Conservation (phyloP, 2,113 vertebrate genomes). For the Ptyas mucosa region DNA sequence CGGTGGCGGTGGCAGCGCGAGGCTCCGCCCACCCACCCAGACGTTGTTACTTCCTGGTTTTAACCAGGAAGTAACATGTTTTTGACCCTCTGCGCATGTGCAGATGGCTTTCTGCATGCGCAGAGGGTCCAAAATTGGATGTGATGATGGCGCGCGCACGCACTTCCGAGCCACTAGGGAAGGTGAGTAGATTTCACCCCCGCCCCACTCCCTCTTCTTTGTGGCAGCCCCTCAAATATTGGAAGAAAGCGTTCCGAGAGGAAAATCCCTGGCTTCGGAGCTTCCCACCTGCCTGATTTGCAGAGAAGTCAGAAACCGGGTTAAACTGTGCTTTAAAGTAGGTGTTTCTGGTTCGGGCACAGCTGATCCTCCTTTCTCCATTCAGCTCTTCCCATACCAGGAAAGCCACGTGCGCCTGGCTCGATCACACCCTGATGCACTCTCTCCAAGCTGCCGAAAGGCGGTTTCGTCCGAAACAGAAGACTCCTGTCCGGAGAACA, state of each 20-base stretch:
- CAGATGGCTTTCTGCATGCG: too few species aligned
- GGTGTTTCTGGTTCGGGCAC: neutral
- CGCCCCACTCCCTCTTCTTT: too few species aligned
- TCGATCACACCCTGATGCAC: neutral
- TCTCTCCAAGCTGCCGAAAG: neutral
- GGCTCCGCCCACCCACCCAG: too few species aligned
- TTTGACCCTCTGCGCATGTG: too few species aligned
- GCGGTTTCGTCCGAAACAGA: neutral
- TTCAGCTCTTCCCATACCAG: neutral
- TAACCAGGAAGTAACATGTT: too few species aligned
- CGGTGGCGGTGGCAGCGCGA: too few species aligned
- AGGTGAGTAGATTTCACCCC: too few species aligned
- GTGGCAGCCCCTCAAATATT: too few species aligned
- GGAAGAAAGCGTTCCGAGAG: neutral
- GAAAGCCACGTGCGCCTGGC: neutral
- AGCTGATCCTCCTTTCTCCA: neutral
- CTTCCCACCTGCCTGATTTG: neutral
- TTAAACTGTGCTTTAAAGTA: neutral
- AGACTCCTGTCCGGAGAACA: neutral
- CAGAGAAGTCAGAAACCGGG: neutral
- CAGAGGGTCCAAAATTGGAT: too few species aligned
- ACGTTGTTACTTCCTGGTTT: too few species aligned
- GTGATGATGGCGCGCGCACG: too few species aligned
- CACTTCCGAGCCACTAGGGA: too few species aligned
- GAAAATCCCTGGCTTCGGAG: neutral